These are phyloP conservation scores for Danionella dracula DNA, from an alignment of 2,797 vertebrate species.

Conservation along the genomic window DNA sequence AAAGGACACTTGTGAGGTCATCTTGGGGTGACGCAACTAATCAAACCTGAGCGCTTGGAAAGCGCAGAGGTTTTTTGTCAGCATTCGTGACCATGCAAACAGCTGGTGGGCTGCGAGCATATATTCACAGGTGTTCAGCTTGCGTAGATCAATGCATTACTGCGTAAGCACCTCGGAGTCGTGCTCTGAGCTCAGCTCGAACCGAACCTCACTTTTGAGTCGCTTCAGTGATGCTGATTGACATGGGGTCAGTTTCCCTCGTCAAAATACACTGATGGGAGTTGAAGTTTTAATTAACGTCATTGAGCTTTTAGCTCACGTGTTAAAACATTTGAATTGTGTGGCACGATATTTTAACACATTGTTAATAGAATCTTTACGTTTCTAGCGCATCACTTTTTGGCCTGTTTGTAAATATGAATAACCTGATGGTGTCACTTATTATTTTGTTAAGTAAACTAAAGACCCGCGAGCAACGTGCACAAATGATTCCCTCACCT, in stretches of 20 bases:
- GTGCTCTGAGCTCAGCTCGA: background rate
- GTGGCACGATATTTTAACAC: no score
- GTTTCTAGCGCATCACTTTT: background rate
- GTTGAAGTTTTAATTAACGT: no score
- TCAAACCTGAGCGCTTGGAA: slow-evolving; percentile 15
- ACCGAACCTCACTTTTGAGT: slow-evolving; percentile 12
- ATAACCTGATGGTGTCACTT: background rate
- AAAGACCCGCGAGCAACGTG: background rate
- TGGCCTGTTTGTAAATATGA: background rate
- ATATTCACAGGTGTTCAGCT: slow-evolving; percentile 52
- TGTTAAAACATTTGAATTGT: no score
- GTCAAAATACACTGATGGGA: no score
- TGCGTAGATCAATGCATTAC: slow-evolving; percentile 28
- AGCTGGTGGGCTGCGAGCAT: slow-evolving; percentile 37
- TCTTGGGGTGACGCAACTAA: background rate
- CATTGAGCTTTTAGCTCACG: no score
- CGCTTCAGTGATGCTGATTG: no score
- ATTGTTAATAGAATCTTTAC: background rate
- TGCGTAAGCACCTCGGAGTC: slow-evolving; percentile 45
- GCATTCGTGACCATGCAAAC: slow-evolving; percentile 41
- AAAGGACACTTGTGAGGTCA: slow-evolving; percentile 38
- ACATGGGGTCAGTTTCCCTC: no score
- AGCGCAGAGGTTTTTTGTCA: slow-evolving; percentile 24
- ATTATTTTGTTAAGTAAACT: background rate
- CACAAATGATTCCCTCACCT: slow-evolving; percentile 1